Evolutionary conservation across 2,797 vertebrate species (phyloP), one percentile per base, ranked within the genome.

Genomic region (Anguilla obscura): DNA sequence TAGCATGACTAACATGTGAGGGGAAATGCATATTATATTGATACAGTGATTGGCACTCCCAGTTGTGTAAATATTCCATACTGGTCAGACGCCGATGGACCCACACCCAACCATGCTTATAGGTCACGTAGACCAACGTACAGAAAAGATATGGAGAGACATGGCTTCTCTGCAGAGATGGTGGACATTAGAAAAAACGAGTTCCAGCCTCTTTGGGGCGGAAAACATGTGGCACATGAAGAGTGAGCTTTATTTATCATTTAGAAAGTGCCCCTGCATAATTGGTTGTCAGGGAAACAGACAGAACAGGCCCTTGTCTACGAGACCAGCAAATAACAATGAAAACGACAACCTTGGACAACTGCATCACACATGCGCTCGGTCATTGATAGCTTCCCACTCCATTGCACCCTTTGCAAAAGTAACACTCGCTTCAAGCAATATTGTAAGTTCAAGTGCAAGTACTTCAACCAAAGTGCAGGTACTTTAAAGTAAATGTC

Each of bases 251-350:
- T 87, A 86, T 86, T 74, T 88, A 90, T 92, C 88, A 91, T 88
- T 79, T 54, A 88, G 84, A 87, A 89, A 86, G 85, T 88, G 24
- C 90, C 88, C 90, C 16, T 87, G 87, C 92, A 91, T 88, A 92
- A 92, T 92, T 86, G 84, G 90, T 93, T 89, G 89, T 86, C 92
- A 87, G 92, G 91, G 92, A 91, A 93, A 93, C 92, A 83, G 86
- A 71, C 52, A 50, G 85, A 87, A 83, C 33, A 60, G 69, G 66
- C 83, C 83, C 33, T 71, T 69, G 2, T 85, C 82, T 48, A 48
- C 80, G 36, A 45, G 54, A 50, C 40, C 45, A 3, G 40, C 21
- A 45, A 66, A 40, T 54, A 21, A 45, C 21, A 80, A 50, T 50
- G 45, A 63, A 45, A 85, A 76, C 52, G n/a, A 63, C 50, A 88